These are phyloP conservation scores for Tor tambroides DNA, from an alignment of 2,113 vertebrate genomes.

Conservation along the genomic window DNA sequence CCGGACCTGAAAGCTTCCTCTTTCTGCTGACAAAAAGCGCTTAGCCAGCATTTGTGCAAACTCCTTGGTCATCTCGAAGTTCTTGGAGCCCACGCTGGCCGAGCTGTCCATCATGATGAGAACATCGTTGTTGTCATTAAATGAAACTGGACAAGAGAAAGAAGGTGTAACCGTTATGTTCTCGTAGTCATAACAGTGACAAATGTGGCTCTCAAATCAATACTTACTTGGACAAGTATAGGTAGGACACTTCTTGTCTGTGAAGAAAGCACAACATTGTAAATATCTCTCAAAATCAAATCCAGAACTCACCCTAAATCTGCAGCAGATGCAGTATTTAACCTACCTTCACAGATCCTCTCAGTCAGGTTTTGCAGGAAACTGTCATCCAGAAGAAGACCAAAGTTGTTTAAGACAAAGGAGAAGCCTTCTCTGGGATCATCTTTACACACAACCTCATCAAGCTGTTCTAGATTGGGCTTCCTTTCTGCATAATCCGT, in stretches of 20 bases:
- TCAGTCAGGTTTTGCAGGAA: constrained; percentile 91
- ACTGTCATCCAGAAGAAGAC: constrained; percentile 84
- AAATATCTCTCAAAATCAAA: neutral
- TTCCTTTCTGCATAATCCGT: constrained; percentile 83
- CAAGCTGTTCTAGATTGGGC: constrained; percentile 85
- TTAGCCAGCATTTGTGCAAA: constrained; percentile 81
- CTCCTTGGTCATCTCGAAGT: constrained; percentile 86
- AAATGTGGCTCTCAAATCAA: neutral
- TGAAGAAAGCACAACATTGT: constrained; percentile 60
- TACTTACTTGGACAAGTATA: constrained; percentile 96
- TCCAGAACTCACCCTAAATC: neutral
- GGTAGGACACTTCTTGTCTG: constrained; percentile 93
- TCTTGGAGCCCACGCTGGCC: constrained; percentile 89
- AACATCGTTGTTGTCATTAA: constrained; percentile 78
- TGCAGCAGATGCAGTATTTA: neutral
- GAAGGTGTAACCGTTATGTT: neutral
- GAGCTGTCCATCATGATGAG: constrained; percentile 93
- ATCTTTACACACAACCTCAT: constrained; percentile 76
- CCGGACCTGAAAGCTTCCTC: constrained; percentile 49
- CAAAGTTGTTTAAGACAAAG: constrained; percentile 81
- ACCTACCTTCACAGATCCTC: constrained; percentile 84
- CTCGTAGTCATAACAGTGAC: neutral
- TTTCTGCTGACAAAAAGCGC: constrained; percentile 80
- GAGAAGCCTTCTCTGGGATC: constrained; percentile 74
- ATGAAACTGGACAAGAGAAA: constrained; percentile 78